Conservation (phyloP, 2,797 vertebrate species). For the Sparus aurata region DNA sequence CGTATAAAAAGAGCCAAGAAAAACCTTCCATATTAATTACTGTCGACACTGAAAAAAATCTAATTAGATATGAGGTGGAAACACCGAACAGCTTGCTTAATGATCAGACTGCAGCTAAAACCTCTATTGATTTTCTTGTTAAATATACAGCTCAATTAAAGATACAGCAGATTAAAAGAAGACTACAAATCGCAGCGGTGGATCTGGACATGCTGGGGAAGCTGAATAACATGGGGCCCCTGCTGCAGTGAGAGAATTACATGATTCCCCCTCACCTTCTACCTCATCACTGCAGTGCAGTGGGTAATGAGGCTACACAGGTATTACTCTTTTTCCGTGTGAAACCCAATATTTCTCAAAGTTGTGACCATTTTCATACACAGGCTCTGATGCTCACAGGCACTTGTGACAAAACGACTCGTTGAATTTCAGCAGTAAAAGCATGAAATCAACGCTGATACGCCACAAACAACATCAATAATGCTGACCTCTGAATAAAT, state of each 20-base stretch:
- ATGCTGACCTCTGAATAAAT: constrained; percentile 59
- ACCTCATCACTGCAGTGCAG: constrained; percentile 30
- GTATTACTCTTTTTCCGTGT: constrained; percentile 26
- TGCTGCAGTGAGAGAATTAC: constrained; percentile 45
- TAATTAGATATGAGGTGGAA: constrained; percentile 79
- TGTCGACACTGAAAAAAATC: constrained; percentile 72
- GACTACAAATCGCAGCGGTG: constrained; percentile 65
- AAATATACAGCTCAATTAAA: constrained; percentile 88
- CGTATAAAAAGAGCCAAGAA: constrained; percentile 51
- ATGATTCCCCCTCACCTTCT: constrained; percentile 33
- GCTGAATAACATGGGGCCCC: constrained; percentile 22
- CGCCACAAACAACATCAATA: constrained; percentile 47
- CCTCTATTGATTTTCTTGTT: constrained; percentile 85
- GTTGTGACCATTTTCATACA: constrained; percentile 23
- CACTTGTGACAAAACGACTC: constrained; percentile 17
- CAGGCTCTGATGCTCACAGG: neutral
- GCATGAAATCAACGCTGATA: constrained; percentile 38
- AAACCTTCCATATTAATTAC: constrained; percentile 78
- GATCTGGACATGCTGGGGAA: constrained; percentile 50
- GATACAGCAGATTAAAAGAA: constrained; percentile 84
- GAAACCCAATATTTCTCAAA: constrained; percentile 40
- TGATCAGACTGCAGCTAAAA: constrained; percentile 81
- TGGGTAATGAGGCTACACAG: constrained; percentile 21
- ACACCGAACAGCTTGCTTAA: constrained; percentile 74
- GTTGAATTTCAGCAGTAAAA: constrained; percentile 42